These are phyloP conservation scores for Poecilia velifera DNA, from an alignment of 2,797 vertebrate genomes.

Conservation along the genomic window DNA sequence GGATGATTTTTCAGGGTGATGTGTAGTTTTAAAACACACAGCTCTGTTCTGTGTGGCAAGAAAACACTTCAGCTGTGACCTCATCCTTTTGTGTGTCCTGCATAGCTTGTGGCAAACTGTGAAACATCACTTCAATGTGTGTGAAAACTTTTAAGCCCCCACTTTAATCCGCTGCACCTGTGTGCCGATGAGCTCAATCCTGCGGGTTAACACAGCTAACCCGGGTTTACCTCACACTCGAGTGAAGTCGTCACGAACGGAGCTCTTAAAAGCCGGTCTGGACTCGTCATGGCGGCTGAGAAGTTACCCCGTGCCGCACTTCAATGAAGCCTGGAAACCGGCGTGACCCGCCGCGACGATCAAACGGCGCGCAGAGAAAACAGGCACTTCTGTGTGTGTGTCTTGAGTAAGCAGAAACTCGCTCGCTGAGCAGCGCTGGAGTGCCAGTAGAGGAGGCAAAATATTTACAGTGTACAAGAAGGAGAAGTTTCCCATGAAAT, in stretches of 20 bases:
- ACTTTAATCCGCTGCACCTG: constrained; percentile 4
- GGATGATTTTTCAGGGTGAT: not conserved
- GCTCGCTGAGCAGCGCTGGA: constrained; percentile 64
- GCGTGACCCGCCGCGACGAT: constrained; percentile 61
- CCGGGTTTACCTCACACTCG: not conserved
- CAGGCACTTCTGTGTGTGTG: constrained; percentile 22
- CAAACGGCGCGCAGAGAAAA: constrained; percentile 53
- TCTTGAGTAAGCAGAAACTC: constrained; percentile 52
- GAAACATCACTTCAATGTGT: not conserved
- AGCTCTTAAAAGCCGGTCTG: constrained; percentile 25
- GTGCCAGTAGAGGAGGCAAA: constrained; percentile 62
- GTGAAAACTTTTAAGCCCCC: not conserved
- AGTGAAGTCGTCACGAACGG: constrained; percentile 40
- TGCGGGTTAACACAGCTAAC: not conserved
- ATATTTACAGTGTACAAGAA: constrained; percentile 76
- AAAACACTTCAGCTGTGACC: not conserved
- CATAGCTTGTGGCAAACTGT: not conserved
- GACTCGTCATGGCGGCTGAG: constrained; percentile 37
- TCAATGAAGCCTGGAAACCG: constrained; percentile 50
- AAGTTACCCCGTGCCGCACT: constrained; percentile 22
- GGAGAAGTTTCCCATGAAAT: constrained; percentile 76
- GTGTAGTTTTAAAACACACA: not conserved
- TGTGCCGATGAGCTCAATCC: not conserved
- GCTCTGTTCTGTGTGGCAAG: not conserved
- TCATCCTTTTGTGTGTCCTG: not conserved